Percentiles rank a stretch among this genome's conserved stretches.
phyloP scores from a whole-genome alignment of 2,888 invertebrate genomes.

The Anoplius nigerrimus region DNA sequence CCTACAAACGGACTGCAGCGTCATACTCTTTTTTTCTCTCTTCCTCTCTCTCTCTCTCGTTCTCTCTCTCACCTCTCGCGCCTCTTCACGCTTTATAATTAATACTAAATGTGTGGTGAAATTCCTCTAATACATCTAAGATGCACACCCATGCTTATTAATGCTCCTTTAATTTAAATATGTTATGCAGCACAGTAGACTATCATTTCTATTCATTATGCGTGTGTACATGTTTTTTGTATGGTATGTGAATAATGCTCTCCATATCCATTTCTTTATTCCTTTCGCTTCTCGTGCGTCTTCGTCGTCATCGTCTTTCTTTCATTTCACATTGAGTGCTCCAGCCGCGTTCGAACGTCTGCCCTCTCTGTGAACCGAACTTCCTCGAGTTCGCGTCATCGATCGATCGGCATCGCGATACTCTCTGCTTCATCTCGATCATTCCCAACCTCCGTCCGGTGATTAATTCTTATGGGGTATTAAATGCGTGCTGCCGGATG shows the following conservation, averaged over 20 bases:
- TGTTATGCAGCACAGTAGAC: conserved; percentile 61
- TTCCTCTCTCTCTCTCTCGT: conserved; percentile 5
- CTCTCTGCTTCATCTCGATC: neutral
- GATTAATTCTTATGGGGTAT: conserved; percentile 5
- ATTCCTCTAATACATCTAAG: conserved; percentile 63
- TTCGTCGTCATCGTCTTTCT: neutral
- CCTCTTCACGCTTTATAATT: conserved; percentile 45
- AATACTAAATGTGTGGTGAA: conserved; percentile 59
- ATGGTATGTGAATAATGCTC: conserved; percentile 28
- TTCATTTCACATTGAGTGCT: conserved; percentile 17
- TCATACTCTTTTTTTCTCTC: conserved; percentile 10
- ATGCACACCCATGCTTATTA: conserved; percentile 66
- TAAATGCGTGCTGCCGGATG: conserved; percentile 1
- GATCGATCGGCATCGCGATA: neutral
- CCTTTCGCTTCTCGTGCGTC: neutral
- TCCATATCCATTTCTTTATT: neutral
- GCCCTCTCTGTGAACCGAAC: neutral
- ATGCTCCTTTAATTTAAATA: conserved; percentile 64
- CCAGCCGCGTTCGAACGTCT: neutral
- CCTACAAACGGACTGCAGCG: neutral
- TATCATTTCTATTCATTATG: conserved; percentile 58
- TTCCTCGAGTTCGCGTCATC: neutral
- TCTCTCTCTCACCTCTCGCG: conserved; percentile 21
- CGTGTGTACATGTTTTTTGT: conserved; percentile 41
- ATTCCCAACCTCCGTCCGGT: neutral